These are phyloP conservation scores for Strigamia maritima DNA, from an alignment of 2,888 invertebrate genomes.

Conservation along the genomic window DNA sequence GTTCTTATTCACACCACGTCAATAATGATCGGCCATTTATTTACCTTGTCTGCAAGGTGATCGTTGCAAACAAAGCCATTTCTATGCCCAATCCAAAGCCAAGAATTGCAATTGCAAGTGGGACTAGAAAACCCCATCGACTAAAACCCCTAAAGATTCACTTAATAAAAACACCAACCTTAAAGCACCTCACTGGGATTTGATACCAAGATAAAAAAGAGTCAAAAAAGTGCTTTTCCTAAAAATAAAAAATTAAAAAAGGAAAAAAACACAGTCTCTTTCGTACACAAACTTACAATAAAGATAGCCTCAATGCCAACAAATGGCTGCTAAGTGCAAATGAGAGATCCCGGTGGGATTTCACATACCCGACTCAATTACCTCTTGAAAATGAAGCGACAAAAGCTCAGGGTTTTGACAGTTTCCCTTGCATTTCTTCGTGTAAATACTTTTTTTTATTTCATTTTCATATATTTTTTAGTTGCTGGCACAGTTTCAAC, in stretches of 20 bases:
- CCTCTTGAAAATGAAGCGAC: not conserved
- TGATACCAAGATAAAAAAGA: conserved; percentile 1
- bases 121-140: not conserved
- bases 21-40: not conserved
- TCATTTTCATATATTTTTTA: no score
- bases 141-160: conserved; percentile 8
- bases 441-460: no score
- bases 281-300: not conserved
- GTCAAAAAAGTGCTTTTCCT: not conserved
- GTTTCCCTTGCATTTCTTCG: not conserved
- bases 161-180: conserved; percentile 4
- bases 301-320: not conserved
- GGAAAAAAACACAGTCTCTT: not conserved
- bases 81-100: not conserved
- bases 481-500: no score
- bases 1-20: not conserved
- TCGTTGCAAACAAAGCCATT: not conserved
- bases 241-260: no score
- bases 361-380: conserved; percentile 8
- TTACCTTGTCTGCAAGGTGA: not conserved
- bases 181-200: not conserved
- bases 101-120: not conserved
- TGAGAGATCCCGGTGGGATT: not conserved
- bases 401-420: not conserved
- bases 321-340: conserved; percentile 23